Evolutionary conservation across 2,113 vertebrate genomes (phyloP).

Genomic region (Rhinolophus ferrumequinum): DNA sequence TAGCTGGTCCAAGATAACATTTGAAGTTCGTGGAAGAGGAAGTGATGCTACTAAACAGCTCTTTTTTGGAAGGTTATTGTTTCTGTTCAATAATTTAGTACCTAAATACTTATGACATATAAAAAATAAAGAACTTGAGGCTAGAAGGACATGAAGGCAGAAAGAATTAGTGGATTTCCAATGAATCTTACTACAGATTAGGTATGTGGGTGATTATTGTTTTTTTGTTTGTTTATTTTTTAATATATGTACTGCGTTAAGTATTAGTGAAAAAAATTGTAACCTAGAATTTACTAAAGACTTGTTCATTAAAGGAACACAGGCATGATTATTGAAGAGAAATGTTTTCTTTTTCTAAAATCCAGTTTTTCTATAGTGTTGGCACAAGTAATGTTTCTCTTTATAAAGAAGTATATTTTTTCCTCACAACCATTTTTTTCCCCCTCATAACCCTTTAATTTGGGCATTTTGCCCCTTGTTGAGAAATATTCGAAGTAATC

Average conservation of each 20-base stretch:
- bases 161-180: neutral
- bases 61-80: slow-evolving; percentile 4
- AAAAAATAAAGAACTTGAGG: neutral
- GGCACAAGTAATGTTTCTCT: neutral
- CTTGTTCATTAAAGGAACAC: neutral
- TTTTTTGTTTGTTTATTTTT: too few relatives aligned
- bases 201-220: neutral
- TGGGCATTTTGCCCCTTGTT: slow-evolving; percentile 6
- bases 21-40: neutral
- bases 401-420: neutral
- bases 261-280: neutral
- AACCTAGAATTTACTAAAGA: neutral
- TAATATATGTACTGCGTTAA: neutral
- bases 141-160: neutral
- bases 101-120: neutral
- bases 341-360: neutral
- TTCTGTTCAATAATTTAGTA: slow-evolving; percentile 25
- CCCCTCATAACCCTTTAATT: neutral
- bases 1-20: neutral
- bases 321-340: neutral
- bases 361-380: neutral
- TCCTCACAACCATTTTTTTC: neutral
- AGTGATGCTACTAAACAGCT: neutral
- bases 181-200: neutral
- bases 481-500: slow-evolving; percentile 31